Conservation (phyloP, 2,113 vertebrate genomes). For the Phainopepla nitens region DNA sequence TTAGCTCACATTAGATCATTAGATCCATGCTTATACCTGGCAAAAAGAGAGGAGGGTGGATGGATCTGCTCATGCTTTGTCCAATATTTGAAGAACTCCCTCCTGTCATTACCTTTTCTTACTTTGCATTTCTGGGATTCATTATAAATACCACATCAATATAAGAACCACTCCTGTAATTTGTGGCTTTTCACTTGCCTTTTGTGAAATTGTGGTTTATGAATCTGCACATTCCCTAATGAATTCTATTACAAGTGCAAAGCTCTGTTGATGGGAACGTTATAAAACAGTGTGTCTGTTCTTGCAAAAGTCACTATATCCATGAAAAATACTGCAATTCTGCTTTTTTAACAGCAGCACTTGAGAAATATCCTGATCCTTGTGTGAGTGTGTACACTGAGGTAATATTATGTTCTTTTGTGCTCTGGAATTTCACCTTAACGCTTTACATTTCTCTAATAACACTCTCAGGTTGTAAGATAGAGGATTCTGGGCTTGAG, state of each 20-base stretch:
- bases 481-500: neutral
- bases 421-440: neutral
- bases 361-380: neutral
- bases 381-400: neutral
- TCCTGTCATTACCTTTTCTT: neutral
- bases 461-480: neutral
- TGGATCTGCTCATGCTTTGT: neutral
- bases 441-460: neutral
- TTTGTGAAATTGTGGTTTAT: neutral
- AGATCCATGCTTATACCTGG: rapidly evolving
- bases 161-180: neutral
- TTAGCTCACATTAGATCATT: neutral
- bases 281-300: neutral
- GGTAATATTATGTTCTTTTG: neutral
- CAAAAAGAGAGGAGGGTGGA: neutral
- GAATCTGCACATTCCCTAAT: neutral
- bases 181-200: neutral
- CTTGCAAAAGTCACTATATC: neutral
- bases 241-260: neutral
- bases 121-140: neutral
- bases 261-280: neutral
- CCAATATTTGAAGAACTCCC: neutral
- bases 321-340: neutral
- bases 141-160: neutral
- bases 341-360: neutral